A percentile compares a stretch with the other conserved stretches of the same genome.
These are phyloP conservation scores for Trachemys scripta DNA, from an alignment of 2,113 vertebrate genomes.

Conservation along the genomic window DNA sequence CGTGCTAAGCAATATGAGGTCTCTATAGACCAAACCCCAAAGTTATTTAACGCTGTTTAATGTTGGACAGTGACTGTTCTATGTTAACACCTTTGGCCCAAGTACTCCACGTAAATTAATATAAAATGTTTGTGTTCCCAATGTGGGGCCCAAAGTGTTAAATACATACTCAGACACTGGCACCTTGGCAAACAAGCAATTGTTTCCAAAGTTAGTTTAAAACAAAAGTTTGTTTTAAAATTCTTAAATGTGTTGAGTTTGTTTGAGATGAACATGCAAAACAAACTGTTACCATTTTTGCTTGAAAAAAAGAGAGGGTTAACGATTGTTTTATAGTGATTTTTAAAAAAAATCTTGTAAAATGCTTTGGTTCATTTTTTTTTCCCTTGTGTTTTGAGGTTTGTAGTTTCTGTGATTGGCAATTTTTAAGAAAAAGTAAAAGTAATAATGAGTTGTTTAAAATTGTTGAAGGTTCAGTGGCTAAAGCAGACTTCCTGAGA, in stretches of 20 bases:
- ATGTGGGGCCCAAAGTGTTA: background rate
- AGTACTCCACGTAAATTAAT: background rate
- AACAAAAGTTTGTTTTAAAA: background rate
- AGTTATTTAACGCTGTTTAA: background rate
- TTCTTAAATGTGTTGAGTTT: background rate
- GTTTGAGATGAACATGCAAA: background rate
- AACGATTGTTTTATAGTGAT: background rate
- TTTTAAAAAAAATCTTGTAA: background rate
- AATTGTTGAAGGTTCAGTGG: background rate
- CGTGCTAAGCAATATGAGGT: background rate
- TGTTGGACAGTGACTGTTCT: background rate
- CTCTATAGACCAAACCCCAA: background rate
- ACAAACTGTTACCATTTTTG: background rate
- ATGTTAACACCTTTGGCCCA: background rate
- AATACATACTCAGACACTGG: background rate
- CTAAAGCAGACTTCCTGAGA: background rate
- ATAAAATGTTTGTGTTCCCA: background rate
- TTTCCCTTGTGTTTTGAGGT: background rate
- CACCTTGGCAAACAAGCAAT: background rate
- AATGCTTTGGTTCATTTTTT: background rate
- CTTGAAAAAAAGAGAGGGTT: background rate
- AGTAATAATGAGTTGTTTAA: background rate
- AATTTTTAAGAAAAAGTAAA: background rate
- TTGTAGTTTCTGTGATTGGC: background rate
- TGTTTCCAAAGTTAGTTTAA: background rate